A percentile compares a stretch with the other conserved stretches of the same genome.
Evolutionary conservation across 2,797 vertebrate species (phyloP).

Genomic region (Rhinogobio ventralis): DNA sequence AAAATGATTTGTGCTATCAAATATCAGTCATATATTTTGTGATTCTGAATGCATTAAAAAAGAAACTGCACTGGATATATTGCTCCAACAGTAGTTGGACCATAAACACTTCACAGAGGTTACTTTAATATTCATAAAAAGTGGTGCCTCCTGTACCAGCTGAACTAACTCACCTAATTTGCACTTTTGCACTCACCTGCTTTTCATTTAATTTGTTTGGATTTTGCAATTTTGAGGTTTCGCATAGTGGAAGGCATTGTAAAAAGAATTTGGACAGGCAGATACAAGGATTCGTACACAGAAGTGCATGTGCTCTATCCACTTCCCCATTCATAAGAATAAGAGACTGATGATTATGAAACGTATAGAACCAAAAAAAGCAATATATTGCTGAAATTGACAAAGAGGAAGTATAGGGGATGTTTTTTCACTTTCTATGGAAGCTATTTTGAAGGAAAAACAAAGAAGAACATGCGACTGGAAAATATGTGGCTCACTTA

Average conservation of each 20-base stretch:
- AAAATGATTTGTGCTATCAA: background rate
- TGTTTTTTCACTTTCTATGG: background rate
- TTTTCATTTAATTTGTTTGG: slow-evolving; percentile 32
- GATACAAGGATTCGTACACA: background rate
- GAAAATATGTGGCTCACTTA: slow-evolving; percentile 21
- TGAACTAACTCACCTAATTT: slow-evolving; percentile 5
- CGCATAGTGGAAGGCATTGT: background rate
- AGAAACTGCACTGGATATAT: background rate
- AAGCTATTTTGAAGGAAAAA: slow-evolving; percentile 5
- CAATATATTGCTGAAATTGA: background rate
- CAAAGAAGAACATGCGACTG: background rate
- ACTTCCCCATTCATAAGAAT: slow-evolving; percentile 35
- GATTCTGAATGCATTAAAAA: background rate
- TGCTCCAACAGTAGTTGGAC: background rate
- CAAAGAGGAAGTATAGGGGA: slow-evolving; percentile 19
- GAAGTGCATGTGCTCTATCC: background rate
- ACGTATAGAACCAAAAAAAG: slow-evolving; percentile 2
- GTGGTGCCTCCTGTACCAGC: background rate
- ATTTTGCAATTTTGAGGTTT: slow-evolving; percentile 43
- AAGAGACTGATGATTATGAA: slow-evolving; percentile 22
- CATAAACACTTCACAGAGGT: background rate
- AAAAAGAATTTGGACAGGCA: slow-evolving; percentile 1
- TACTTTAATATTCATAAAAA: slow-evolving; percentile 9
- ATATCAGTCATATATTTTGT: background rate
- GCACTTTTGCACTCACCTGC: slow-evolving; percentile 7